These are phyloP conservation scores for Polydesmus complanatus DNA, from an alignment of 2,888 invertebrate species.

Conservation along the genomic window DNA sequence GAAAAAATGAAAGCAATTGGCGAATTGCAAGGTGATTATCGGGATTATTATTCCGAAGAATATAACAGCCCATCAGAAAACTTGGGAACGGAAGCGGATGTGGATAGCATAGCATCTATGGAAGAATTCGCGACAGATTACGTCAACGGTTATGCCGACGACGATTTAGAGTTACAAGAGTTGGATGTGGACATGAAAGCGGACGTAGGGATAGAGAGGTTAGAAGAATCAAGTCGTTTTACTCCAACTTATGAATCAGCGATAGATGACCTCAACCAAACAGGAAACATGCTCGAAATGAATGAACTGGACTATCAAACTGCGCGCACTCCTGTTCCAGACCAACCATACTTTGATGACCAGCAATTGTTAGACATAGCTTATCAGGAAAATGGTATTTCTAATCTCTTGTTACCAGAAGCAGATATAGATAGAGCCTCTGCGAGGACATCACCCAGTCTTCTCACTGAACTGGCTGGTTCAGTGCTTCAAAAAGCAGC, in stretches of 20 bases:
- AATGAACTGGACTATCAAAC: background rate
- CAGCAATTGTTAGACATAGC: background rate
- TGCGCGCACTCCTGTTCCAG: conserved; percentile 5
- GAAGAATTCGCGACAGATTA: conserved; percentile 14
- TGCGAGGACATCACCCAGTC: background rate
- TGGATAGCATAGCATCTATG: conserved; percentile 14
- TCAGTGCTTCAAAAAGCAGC: conserved; percentile 11
- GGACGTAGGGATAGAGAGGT: background rate
- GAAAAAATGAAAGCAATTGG: background rate
- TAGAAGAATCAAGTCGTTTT: background rate
- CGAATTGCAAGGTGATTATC: background rate
- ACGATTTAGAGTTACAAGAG: background rate
- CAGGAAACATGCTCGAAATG: background rate
- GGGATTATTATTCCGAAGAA: conserved; percentile 14
- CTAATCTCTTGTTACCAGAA: background rate
- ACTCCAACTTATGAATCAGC: conserved; percentile 11
- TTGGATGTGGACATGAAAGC: background rate
- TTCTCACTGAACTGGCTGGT: conserved; percentile 6
- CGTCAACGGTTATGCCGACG: conserved; percentile 12
- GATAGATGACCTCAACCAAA: background rate
- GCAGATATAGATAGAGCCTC: background rate
- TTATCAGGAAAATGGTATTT: background rate
- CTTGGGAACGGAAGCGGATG: conserved; percentile 18
- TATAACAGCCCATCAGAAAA: conserved; percentile 15
- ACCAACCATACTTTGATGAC: background rate